Conservation (phyloP, 2,797 vertebrate genomes). For the Sandelia bainsii region DNA sequence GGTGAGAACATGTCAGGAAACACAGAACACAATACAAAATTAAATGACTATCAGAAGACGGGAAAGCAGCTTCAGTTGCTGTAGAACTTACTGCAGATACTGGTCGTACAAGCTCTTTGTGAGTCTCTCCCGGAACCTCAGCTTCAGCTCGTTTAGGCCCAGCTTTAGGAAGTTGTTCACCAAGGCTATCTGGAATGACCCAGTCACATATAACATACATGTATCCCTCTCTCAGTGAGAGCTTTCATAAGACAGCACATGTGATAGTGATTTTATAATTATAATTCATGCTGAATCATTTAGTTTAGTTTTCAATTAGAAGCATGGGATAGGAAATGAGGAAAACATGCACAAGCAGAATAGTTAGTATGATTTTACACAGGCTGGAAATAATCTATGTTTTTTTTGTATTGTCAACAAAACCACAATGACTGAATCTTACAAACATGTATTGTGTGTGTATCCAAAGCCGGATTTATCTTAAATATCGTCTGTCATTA, state of each 20-base stretch:
- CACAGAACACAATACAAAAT: background rate
- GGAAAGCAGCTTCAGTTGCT: background rate
- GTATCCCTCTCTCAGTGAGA: background rate
- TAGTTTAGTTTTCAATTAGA: background rate
- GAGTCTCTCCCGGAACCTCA: slow-evolving; percentile 93
- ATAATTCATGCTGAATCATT: background rate
- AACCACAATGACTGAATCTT: background rate
- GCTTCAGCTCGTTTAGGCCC: slow-evolving; percentile 95
- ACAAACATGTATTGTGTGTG: background rate
- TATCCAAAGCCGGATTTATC: background rate
- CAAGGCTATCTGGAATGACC: slow-evolving; percentile 90
- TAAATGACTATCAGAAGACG: background rate
- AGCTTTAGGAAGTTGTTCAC: slow-evolving; percentile 98
- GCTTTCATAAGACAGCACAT: too few relatives aligned
- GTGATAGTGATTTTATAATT: background rate
- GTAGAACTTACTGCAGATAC: slow-evolving; percentile 92
- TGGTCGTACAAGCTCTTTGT: slow-evolving; percentile 95
- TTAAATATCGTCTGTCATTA: background rate
- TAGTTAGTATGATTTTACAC: background rate
- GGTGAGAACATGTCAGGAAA: background rate
- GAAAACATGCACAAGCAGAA: slow-evolving; percentile 6
- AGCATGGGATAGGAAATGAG: background rate
- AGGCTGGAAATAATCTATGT: background rate
- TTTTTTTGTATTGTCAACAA: slow-evolving; percentile 14
- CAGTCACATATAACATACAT: slow-evolving; percentile 24